Conservation (phyloP, 2,797 vertebrate genomes). For the Cryptoprocta ferox region DNA sequence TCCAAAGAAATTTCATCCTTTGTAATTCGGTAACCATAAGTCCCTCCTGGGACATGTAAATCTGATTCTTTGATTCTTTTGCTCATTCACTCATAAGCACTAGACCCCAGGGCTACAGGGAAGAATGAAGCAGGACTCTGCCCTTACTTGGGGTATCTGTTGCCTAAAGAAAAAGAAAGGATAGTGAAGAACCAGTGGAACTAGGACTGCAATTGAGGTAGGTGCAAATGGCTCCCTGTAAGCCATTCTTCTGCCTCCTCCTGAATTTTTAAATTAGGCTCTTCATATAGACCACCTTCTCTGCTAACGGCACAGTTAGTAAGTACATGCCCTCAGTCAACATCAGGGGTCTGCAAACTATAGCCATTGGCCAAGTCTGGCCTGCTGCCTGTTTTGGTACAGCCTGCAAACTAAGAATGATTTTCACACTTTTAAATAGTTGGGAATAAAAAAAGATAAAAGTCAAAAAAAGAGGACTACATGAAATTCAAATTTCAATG, state of each 20-base stretch:
- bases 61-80: not conserved
- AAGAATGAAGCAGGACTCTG: not conserved
- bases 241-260: not conserved
- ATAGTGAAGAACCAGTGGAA: not conserved
- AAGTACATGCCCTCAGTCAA: not conserved
- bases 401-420: not conserved
- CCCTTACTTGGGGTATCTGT: not conserved
- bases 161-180: not conserved
- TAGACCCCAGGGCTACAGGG: not conserved
- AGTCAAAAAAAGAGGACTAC: not conserved
- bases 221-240: not conserved
- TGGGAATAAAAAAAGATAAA: not conserved
- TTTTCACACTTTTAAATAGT: not conserved
- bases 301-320: not conserved
- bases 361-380: not conserved
- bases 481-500: slow-evolving; percentile 23
- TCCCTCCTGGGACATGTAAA: not conserved
- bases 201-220: fast-evolving
- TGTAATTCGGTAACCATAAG: not conserved
- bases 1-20: not conserved
- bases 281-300: not conserved
- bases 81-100: not conserved
- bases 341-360: not conserved
- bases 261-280: not conserved
- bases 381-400: not conserved